Conservation (phyloP, 2,797 vertebrate species). For the Zenarchopterus dispar region DNA sequence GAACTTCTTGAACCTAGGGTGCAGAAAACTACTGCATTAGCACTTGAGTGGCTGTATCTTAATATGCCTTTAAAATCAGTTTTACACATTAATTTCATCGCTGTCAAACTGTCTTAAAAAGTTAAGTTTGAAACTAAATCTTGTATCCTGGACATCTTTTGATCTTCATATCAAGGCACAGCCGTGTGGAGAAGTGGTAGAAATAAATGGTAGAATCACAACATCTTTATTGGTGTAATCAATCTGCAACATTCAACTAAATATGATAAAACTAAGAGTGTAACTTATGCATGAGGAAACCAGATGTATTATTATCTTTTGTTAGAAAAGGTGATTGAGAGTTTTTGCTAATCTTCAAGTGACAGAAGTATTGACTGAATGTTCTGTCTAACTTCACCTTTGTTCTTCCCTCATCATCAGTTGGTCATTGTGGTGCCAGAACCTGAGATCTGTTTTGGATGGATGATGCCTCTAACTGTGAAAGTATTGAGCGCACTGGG, state of each 20-base stretch:
- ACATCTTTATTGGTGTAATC: background rate
- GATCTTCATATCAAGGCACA: too few species aligned
- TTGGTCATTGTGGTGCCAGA: conserved; percentile 38
- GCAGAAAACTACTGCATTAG: background rate
- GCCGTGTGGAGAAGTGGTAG: too few species aligned
- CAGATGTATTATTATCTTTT: background rate
- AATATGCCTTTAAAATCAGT: background rate
- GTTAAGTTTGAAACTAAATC: background rate
- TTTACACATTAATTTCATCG: background rate
- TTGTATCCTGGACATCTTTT: background rate
- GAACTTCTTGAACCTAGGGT: background rate
- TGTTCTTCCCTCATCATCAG: conserved; percentile 61
- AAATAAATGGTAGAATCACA: background rate
- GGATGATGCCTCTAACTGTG: conserved; percentile 38
- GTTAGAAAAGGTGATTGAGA: background rate
- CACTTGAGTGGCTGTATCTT: background rate
- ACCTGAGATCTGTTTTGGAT: conserved; percentile 33
- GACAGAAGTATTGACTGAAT: conserved; percentile 29
- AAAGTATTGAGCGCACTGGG: conserved; percentile 54
- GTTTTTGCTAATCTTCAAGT: conserved; percentile 9
- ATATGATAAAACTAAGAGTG: background rate
- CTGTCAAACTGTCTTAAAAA: background rate
- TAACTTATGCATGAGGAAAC: too few species aligned
- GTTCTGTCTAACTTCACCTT: conserved; percentile 31
- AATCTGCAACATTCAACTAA: background rate